Evolutionary conservation across 2,888 invertebrate species (phyloP).

Genomic region (Leistus spinibarbis): DNA sequence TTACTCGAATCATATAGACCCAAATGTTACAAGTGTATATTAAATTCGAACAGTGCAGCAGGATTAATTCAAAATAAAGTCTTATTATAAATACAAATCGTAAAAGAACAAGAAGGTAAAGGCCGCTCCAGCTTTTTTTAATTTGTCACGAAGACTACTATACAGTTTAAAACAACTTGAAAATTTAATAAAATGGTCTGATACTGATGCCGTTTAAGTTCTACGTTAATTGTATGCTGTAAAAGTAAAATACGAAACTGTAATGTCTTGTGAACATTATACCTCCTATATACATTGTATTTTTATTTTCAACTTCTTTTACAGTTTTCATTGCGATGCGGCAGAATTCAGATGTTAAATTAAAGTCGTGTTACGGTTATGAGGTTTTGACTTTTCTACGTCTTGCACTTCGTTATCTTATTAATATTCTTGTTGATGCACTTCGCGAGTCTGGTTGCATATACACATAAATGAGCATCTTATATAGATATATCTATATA

Average conservation of each 20-base stretch:
- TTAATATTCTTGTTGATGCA: neutral
- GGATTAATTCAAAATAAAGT: too few species aligned
- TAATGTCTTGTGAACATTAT: neutral
- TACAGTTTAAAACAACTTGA: neutral
- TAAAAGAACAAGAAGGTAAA: too few species aligned
- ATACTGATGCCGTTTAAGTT: neutral
- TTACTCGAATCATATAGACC: too few species aligned
- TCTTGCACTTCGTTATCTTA: too few species aligned
- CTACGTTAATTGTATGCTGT: neutral
- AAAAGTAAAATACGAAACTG: neutral
- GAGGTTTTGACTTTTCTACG: too few species aligned
- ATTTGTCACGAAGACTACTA: neutral
- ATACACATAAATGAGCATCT: too few species aligned
- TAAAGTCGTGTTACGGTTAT: neutral
- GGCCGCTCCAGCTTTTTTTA: too few species aligned
- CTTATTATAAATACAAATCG: too few species aligned
- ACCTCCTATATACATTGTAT: neutral
- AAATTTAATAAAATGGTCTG: neutral
- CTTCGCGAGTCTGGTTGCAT: too few species aligned
- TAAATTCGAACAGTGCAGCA: too few species aligned
- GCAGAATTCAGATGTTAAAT: neutral
- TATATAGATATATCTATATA: too few species aligned
- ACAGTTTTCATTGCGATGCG: neutral
- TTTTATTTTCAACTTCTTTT: neutral
- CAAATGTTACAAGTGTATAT: too few species aligned